Base-by-base conservation (phyloP, 2,888 invertebrate genomes). In the Andrena fulva region DNA sequence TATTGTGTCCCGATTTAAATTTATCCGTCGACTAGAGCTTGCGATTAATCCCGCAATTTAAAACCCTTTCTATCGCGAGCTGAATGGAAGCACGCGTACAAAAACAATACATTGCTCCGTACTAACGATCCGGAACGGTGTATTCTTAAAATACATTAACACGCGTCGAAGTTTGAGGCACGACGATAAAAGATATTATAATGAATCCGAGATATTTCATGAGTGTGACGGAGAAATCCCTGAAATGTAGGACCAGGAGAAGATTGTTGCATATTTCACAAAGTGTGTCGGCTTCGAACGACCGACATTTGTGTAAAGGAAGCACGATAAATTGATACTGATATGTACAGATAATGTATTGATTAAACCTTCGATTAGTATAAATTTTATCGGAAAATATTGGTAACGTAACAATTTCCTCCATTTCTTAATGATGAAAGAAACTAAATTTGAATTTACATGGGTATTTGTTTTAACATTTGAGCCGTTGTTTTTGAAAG, bases 181-280 rank as follows among this genome's bases (percentile, higher is more conserved):
- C 20, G 8, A 29, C 16, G n/a, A 75, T 66, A 77, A 66, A 66
- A 66, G 50, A 29, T 59, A 42, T 27, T 48, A 35, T 33, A 60
- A 64, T 56, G 20, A 42, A 24, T 69, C 20, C 42, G 12, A 59
- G 42, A 48, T 24, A 24, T 24, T 16, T 42, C 42, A 42, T 1
- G 42, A 42, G 42, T 4, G 16, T 42, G 16, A 1, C 16, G 5
- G 42, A 42, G 16, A 42, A 42, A 42, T 42, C 5, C 16, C 16
- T 4, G 42, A 42, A 42, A 42, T 42, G 42, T 42, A 42, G 16
- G 16, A 42, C 16, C 42, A 16, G 42, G 16, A 16, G 42, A 16
- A 16, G 42, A 42, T 42, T 42, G 42, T 42, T 42, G 42, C 42
- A 42, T 42, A 42, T 56, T 56, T 56, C 56, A 5, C 10, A 10